These are phyloP conservation scores for Acheta domesticus DNA, from an alignment of 2,888 invertebrate genomes.

Conservation along the genomic window DNA sequence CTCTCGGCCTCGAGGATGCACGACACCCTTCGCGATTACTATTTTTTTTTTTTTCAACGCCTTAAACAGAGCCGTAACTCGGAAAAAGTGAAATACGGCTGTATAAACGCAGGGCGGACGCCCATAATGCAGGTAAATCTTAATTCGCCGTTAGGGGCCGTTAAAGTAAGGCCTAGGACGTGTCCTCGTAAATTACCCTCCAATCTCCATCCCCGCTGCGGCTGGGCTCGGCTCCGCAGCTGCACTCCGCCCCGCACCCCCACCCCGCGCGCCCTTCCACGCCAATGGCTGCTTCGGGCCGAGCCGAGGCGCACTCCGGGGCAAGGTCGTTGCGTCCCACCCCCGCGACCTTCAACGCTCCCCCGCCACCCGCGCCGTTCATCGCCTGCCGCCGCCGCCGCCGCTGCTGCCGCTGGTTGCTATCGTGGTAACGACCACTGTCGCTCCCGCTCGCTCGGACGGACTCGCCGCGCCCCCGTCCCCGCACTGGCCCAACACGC, in stretches of 20 bases:
- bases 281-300: not conserved
- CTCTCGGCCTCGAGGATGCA: not conserved
- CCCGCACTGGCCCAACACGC: no score
- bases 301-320: not conserved
- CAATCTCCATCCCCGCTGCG: not conserved
- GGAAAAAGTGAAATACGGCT: constrained; percentile 5
- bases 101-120: not conserved
- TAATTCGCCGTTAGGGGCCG: constrained; percentile 7
- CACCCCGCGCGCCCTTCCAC: not conserved
- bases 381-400: no score
- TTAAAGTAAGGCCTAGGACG: not conserved
- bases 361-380: no score
- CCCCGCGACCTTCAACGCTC: not conserved
- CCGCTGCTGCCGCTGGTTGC: no score
- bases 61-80: not conserved
- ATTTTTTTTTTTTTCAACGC: not conserved
- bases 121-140: constrained; percentile 5
- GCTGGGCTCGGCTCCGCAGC: not conserved
- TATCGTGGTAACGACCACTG: no score
- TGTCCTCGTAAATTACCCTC: not conserved
- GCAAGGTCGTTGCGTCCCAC: not conserved
- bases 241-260: not conserved
- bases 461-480: no score
- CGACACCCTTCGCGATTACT: not conserved
- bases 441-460: no score